Evolutionary conservation across 1,140 invertebrate species (phyloP), one percentile per base, ranked within the genome.

Genomic region (Diorhabda elongata): DNA sequence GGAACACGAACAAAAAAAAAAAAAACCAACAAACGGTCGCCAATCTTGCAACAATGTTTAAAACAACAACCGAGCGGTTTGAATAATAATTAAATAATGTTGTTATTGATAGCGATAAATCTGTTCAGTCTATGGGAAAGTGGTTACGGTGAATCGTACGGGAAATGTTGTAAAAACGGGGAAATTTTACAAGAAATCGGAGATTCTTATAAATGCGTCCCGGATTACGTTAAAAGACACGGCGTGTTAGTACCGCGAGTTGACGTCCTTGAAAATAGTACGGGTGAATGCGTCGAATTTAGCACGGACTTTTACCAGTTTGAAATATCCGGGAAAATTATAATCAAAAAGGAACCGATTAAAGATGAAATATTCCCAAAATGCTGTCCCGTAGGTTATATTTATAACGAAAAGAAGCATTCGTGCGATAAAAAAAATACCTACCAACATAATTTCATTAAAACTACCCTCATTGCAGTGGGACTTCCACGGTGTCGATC

Each of bases 371-470:
- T 45, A 44, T 74, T 72, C 11, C 66, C 61, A 7, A 75, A 75
- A 67, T 75, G 74, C 58, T 75, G 74, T 63, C 74, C 74, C 26
- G 52, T 73, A 2, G 58, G 58, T 45, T 68, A 70, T 56, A 26
- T 62, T 42, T 75, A 75, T 65, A 62, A 75, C 64, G 44, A 66
- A 7, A 52, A 60, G 2, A 26, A 9, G 3, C 72, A 73, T 63
- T 68, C 66, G 6, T 75, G 74, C 47, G 64, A 52, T 5, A 61
- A 47, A 44, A 67, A 61, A 6, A 26, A 26, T 9, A 62, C 68
- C 43, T 44, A 26, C 8, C 8, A 45, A 5, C 47, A 65, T 9
- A 42, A 9, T 9, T 67, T 64, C 26, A 41, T 66, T n/a, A 58
- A 61, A n/a, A 42, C 61, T 5, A 70, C 64, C 43, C 70, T 73